phyloP scores from a whole-genome alignment of 2,888 invertebrate genomes.

The Thymelicus acteon region DNA sequence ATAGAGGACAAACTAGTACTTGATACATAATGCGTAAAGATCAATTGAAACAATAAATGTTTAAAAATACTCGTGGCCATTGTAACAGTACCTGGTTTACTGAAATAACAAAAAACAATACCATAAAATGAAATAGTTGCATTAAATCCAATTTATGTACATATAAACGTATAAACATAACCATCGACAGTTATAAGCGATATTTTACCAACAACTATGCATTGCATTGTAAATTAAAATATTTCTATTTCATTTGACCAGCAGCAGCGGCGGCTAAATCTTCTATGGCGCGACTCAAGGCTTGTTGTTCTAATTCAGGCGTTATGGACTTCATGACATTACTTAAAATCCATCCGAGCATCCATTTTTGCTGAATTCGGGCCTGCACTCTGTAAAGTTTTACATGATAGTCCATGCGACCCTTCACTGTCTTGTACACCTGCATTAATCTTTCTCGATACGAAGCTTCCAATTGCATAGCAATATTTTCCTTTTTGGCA shows the following conservation, averaged over 20 bases:
- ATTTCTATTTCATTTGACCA: conserved; percentile 46
- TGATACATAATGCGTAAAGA: not conserved
- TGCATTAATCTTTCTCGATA: conserved; percentile 88
- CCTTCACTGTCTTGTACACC: conserved; percentile 86
- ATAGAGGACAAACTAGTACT: not conserved
- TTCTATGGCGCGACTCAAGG: conserved; percentile 92
- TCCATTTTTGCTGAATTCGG: conserved; percentile 95
- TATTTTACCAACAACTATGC: conserved; percentile 10
- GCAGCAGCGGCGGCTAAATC: conserved; percentile 92
- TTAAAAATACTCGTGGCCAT: not conserved
- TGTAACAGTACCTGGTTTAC: not conserved
- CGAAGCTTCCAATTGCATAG: conserved; percentile 96
- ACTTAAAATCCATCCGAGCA: conserved; percentile 95
- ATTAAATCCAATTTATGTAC: not conserved
- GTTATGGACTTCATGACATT: conserved; percentile 93
- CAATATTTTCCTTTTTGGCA: conserved; percentile 95
- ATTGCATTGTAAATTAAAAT: not conserved
- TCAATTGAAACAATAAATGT: conserved; percentile 2
- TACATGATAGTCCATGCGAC: conserved; percentile 94
- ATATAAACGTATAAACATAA: not conserved
- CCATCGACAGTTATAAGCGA: conserved; percentile 1
- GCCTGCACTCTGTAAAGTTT: conserved; percentile 91
- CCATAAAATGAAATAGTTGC: not conserved
- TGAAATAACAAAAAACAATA: conserved; percentile 3
- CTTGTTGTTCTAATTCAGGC: conserved; percentile 94